Evolutionary conservation across 2,797 vertebrate species (phyloP), one percentile per base, ranked within the genome.

Genomic region (Allobates femoralis): DNA sequence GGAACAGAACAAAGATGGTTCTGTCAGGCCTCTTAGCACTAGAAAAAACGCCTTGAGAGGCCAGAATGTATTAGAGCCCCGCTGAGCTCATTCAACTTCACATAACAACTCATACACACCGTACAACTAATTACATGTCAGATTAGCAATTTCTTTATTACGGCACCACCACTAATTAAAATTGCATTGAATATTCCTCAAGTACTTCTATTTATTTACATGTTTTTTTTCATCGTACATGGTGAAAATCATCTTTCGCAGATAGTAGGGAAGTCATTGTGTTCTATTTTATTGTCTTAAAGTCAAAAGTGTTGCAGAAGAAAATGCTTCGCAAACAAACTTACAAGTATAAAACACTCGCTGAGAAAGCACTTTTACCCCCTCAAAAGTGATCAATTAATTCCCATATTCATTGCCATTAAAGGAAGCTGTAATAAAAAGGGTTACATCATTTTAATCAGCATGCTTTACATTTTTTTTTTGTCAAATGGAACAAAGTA

Each of bases 151-250:
- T 95, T 96, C 95, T 95, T 98, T 97, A 97, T 96, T 96, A 94
- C 94, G 93, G 92, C 95, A 97, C 96, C 96, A 95, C 95, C 94
- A 94, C 96, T 97, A 97, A 97, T 98, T 97, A 97, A 96, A 96
- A 96, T 94, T 94, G 95, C 96, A 96, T 95, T 95, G 96, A 96
- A 95, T 94, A 95, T 96, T 95, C 93, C 94, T 95, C 95, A 96
- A 96, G 96, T 96, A 96, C 95, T 91, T 94, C 95, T 95, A 92
- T 92, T 94, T 96, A 95, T 96, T 94, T 93, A 92, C 89, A 89
- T 66, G 89, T 90, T 89, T 91, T 76, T n/a, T 90, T 86, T 74
- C 86, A 51, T 12, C 16, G 41, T 50, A 0, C 50, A 50, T 86
- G 74, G 34, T 12, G 15, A 62, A 79, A 86, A 83, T 87, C 89